phyloP scores from a whole-genome alignment of 2,888 invertebrate species.

The Abrostola triplasia region DNA sequence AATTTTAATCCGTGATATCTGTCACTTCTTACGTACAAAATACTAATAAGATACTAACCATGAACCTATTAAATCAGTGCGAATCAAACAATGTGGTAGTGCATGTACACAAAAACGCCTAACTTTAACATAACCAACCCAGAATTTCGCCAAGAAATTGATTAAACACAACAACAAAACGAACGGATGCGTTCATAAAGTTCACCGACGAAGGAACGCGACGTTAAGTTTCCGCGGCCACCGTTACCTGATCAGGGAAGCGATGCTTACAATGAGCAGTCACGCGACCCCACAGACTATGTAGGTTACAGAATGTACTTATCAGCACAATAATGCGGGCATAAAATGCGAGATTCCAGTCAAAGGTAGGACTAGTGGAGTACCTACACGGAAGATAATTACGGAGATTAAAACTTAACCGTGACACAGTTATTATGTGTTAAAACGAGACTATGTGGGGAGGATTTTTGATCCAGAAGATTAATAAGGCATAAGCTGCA shows the following conservation, averaged over 20 bases:
- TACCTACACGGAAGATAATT: constrained; percentile 29
- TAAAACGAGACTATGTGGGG: background rate
- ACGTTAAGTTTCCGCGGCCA: constrained; percentile 10
- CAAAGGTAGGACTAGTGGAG: constrained; percentile 28
- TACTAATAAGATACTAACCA: too few species aligned
- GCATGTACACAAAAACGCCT: background rate
- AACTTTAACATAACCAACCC: background rate
- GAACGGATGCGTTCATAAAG: constrained; percentile 23
- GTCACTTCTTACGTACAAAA: too few species aligned
- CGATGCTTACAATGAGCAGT: constrained; percentile 22
- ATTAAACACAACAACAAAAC: constrained; percentile 12
- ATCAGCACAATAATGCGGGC: constrained; percentile 17
- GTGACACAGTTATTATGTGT: constrained; percentile 18
- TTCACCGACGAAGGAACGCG: constrained; percentile 5
- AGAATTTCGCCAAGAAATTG: constrained; percentile 3
- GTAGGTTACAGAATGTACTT: constrained; percentile 4
- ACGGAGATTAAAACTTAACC: constrained; percentile 30
- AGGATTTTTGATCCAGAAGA: background rate
- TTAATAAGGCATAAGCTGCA: too few species aligned
- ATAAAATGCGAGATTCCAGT: constrained; percentile 19
- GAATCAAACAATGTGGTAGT: too few species aligned
- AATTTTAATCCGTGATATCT: too few species aligned
- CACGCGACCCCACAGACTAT: constrained; percentile 37
- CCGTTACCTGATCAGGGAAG: constrained; percentile 15
- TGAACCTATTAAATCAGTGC: too few species aligned